These are phyloP conservation scores for Orthonyx spaldingii DNA, from an alignment of 2,113 vertebrate genomes.

Conservation along the genomic window DNA sequence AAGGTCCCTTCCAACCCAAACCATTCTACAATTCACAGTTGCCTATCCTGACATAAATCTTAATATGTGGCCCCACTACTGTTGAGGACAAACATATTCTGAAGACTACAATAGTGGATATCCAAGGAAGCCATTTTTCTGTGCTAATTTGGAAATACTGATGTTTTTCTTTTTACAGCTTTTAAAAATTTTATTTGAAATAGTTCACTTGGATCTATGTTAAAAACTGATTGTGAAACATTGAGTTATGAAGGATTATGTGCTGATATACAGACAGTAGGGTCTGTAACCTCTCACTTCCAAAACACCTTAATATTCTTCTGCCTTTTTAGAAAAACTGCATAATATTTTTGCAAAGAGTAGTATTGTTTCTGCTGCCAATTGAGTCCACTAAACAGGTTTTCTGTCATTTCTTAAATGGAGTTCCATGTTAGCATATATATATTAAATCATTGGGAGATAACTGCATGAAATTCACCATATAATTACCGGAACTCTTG, in stretches of 20 bases:
- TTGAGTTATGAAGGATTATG: not conserved
- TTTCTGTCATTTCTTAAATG: not conserved
- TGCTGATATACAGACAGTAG: not conserved
- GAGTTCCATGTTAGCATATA: not conserved
- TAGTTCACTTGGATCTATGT: not conserved
- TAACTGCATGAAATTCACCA: not conserved
- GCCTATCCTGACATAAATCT: not conserved
- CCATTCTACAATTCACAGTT: not conserved
- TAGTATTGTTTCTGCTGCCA: not conserved
- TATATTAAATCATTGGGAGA: not conserved
- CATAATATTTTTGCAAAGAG: not conserved
- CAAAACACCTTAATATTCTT: not conserved
- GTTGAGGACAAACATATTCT: not conserved
- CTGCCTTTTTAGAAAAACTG: not conserved
- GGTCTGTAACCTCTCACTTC: not conserved
- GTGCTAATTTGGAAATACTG: not conserved
- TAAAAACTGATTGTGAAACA: not conserved
- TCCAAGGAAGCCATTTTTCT: not conserved
- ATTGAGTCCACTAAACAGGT: not conserved
- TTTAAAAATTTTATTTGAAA: not conserved
- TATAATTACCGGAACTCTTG: not conserved
- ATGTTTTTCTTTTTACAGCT: not conserved
- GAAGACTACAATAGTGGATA: not conserved
- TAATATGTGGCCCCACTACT: not conserved
- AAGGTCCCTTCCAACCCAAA: not conserved